Base-by-base conservation (phyloP, 2,888 invertebrate genomes). In the Terebella lapidaria region DNA sequence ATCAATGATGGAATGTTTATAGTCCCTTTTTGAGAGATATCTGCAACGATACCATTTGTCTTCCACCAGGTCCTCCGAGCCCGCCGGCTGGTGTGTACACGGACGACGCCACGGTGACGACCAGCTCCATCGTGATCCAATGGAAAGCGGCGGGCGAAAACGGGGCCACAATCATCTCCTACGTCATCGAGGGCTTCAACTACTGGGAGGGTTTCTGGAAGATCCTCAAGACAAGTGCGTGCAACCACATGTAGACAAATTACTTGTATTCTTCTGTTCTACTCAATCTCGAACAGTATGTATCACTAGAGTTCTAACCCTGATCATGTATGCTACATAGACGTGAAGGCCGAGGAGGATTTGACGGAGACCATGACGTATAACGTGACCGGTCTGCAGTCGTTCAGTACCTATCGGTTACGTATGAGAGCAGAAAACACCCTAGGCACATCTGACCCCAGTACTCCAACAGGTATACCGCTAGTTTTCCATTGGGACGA, bases 401-500 rank as follows among this genome's bases (percentile, higher is more conserved):
- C 96, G 0, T 94, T 91, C 86, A 90, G 92, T 0, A 87, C 88
- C 0, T 95, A 95, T 75, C 91, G 92, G 77, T 94, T 96, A 74
- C 85, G 91, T 68, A 89, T 96, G 1, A 85, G 89, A 64, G 92
- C 94, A n/a, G 88, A 89, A 54, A 96, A 96, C 79, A 85, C 86
- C 15, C 72, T 89, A 56, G 95, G 95, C 1, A 86, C 88, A 63
- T 94, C 94, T 5, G 83, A 84, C 42, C 86, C 90, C 0, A 94
- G 93, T 0, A 85, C 87, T 1, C 89, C 93, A 0, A 67, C 74
- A 46, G 60, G 65, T 65, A 47, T 35, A 10, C 42, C n/a, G 10
- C 42, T 10, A 35, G 42, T 10, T 35, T 35, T 35, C 42, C 42
- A 10, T n/a, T n/a, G 42, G 42, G n/a, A n/a, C 42, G 42, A 35